These are phyloP conservation scores for Alloplasta piceator DNA, from an alignment of 2,888 invertebrate genomes.

Conservation along the genomic window DNA sequence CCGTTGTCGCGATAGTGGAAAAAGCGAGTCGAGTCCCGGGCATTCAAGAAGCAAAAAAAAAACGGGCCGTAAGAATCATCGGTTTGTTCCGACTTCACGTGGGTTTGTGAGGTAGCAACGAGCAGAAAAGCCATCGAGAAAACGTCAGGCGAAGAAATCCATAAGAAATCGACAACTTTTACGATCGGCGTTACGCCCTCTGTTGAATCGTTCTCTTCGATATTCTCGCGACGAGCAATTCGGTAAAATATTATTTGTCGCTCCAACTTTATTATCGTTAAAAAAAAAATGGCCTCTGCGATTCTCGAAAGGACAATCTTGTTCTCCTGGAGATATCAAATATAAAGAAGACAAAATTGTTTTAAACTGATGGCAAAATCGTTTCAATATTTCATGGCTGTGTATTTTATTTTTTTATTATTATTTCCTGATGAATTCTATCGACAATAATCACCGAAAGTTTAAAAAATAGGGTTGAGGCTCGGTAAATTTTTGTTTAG, in stretches of 20 bases:
- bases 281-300: no score
- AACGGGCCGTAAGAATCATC: not conserved
- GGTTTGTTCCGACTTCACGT: slow-evolving; percentile 32
- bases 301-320: no score
- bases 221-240: not conserved
- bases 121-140: slow-evolving; percentile 14
- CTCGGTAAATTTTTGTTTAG: no score
- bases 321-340: no score
- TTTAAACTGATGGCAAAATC: no score
- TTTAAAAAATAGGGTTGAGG: no score
- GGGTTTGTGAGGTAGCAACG: slow-evolving; percentile 33
- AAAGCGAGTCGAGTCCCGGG: slow-evolving; percentile 13
- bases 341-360: no score
- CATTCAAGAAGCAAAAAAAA: slow-evolving; percentile 48
- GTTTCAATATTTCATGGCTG: no score
- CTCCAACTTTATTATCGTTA: not conserved
- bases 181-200: slow-evolving; percentile 40
- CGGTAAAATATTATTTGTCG: slow-evolving; percentile 34
- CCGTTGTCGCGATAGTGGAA: slow-evolving; percentile 18
- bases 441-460: no score
- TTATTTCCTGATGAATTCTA: no score
- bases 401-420: no score
- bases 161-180: slow-evolving; percentile 51
- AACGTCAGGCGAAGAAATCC: slow-evolving; percentile 17
- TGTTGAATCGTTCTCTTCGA: slow-evolving; percentile 4